Conservation (phyloP, 2,888 invertebrate species). For the Pyrrhia umbra region DNA sequence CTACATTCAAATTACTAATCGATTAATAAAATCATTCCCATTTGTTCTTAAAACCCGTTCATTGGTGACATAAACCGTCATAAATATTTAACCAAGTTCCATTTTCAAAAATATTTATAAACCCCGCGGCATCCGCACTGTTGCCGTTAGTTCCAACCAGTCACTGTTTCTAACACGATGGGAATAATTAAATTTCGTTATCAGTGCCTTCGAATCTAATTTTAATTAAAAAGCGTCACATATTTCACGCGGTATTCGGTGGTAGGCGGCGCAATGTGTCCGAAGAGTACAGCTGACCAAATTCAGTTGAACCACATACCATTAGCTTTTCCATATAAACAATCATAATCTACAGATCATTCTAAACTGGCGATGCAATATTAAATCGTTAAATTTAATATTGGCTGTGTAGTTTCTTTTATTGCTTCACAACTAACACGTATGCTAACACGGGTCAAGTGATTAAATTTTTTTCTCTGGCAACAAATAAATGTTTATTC, state of each 20-base stretch:
- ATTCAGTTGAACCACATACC: constrained; percentile 70
- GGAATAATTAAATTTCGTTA: constrained; percentile 86
- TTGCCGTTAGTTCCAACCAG: constrained; percentile 73
- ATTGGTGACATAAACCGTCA: constrained; percentile 55
- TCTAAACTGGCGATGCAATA: constrained; percentile 80
- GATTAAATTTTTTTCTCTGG: constrained; percentile 79
- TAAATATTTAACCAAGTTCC: constrained; percentile 60
- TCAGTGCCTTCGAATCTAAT: constrained; percentile 85
- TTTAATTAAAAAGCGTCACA: constrained; percentile 90
- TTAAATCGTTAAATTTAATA: constrained; percentile 90
- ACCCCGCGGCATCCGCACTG: constrained; percentile 59
- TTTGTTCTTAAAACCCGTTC: constrained; percentile 49
- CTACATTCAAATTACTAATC: constrained; percentile 47
- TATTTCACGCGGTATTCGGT: constrained; percentile 88
- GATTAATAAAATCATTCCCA: constrained; percentile 43
- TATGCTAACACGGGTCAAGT: constrained; percentile 83
- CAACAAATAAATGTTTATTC: constrained; percentile 86
- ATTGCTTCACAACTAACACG: constrained; percentile 86
- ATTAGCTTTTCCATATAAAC: constrained; percentile 64
- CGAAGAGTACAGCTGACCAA: constrained; percentile 74
- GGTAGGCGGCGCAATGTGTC: constrained; percentile 85
- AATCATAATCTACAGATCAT: constrained; percentile 71
- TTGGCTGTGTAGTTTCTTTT: constrained; percentile 87
- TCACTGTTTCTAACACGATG: constrained; percentile 77
- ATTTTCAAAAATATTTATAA: constrained; percentile 56